phyloP scores from a whole-genome alignment of 1,140 invertebrate genomes.

The Augochlora pura region DNA sequence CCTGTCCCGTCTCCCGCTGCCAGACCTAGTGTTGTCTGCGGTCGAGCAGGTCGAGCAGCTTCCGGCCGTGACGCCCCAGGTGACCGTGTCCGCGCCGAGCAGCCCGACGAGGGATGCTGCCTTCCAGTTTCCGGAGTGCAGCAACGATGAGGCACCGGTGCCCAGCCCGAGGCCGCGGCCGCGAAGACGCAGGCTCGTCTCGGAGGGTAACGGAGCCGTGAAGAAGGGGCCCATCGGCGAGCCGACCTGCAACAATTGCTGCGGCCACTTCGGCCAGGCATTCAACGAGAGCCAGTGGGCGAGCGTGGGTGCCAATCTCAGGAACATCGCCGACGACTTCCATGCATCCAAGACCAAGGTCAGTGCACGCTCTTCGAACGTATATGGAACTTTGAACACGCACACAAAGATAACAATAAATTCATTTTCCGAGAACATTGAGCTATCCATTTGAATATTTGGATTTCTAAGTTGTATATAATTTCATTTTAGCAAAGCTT shows the following conservation, averaged over 20 bases:
- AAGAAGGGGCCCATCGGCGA: slow-evolving; percentile 35
- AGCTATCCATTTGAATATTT: no score
- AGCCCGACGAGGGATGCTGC: slow-evolving; percentile 78
- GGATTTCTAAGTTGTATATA: no score
- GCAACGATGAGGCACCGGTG: slow-evolving; percentile 62
- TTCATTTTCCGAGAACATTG: no score
- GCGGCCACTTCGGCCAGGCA: slow-evolving; percentile 57
- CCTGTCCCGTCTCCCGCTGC: slow-evolving; percentile 72
- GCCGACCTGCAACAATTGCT: slow-evolving; percentile 56
- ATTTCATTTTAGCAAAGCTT: no score
- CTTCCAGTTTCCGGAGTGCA: slow-evolving; percentile 79
- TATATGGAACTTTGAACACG: no score
- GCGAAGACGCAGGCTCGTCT: slow-evolving; percentile 75
- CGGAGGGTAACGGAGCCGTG: slow-evolving; percentile 63
- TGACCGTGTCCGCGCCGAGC: slow-evolving; percentile 77
- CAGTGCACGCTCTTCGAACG: slow-evolving; percentile 24
- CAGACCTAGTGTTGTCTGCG: slow-evolving; percentile 76
- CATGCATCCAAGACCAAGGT: slow-evolving; percentile 78
- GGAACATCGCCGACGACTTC: slow-evolving; percentile 79
- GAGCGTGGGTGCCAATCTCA: slow-evolving; percentile 75
- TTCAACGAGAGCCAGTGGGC: slow-evolving; percentile 74
- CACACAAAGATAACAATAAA: no score
- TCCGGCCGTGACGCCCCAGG: slow-evolving; percentile 73
- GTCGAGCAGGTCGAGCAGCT: slow-evolving; percentile 76
- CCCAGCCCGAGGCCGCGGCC: slow-evolving; percentile 77